Evolutionary conservation across 2,888 invertebrate genomes (phyloP).

Genomic region (Cataglyphis cursor): DNA sequence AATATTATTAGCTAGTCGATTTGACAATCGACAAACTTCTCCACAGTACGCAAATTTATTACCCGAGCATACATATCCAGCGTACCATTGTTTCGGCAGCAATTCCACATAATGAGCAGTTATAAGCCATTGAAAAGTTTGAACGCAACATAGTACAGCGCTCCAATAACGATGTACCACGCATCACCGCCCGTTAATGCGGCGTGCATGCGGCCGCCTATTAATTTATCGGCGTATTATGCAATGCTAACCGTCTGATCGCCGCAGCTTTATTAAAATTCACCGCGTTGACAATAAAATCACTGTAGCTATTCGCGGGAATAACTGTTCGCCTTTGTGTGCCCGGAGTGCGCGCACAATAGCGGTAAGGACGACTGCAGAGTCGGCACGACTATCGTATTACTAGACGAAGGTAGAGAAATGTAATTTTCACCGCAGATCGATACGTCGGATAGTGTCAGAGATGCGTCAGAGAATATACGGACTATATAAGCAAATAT

Average conservation of each 20-base stretch:
- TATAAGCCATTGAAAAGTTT: conserved; percentile 68
- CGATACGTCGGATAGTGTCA: conserved; percentile 52
- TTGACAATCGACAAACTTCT: neutral
- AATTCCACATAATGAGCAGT: conserved; percentile 60
- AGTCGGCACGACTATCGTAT: conserved; percentile 17
- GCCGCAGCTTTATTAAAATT: conserved; percentile 64
- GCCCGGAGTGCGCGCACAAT: neutral
- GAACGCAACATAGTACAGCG: conserved; percentile 39
- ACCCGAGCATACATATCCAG: neutral
- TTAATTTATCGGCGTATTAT: conserved; percentile 72
- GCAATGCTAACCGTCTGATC: conserved; percentile 67
- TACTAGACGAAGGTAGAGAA: conserved; percentile 20
- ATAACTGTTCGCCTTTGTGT: conserved; percentile 48
- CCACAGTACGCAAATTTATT: conserved; percentile 15
- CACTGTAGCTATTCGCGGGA: conserved; percentile 4
- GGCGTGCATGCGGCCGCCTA: conserved; percentile 43
- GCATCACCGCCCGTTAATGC: conserved; percentile 55
- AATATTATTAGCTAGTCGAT: neutral
- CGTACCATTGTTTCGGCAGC: conserved; percentile 11
- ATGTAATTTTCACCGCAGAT: conserved; percentile 60
- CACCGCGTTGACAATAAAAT: conserved; percentile 57
- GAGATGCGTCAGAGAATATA: conserved; percentile 43
- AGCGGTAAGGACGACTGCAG: conserved; percentile 4
- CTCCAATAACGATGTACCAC: conserved; percentile 67
- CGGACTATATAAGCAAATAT: conserved; percentile 70